Percentiles rank a stretch among this genome's conserved stretches.
phyloP scores from a whole-genome alignment of 2,888 invertebrate species.

The Noctua pronuba region DNA sequence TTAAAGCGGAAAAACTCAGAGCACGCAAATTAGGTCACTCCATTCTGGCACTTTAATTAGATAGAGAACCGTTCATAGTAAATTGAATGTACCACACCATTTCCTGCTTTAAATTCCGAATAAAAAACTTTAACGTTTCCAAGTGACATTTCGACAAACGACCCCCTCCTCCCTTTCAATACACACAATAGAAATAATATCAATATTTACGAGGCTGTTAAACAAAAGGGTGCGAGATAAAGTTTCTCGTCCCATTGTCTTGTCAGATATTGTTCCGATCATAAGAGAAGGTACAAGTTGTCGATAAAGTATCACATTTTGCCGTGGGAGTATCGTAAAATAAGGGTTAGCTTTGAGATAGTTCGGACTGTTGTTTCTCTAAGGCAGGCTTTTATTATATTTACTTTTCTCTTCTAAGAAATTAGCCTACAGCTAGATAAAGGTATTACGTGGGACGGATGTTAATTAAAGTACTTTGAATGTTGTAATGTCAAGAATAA shows the following conservation, averaged over 20 bases:
- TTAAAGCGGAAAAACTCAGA: background rate
- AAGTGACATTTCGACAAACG: constrained; percentile 31
- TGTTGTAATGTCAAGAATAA: background rate
- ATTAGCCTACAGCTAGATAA: background rate
- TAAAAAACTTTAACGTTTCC: constrained; percentile 2
- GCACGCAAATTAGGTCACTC: background rate
- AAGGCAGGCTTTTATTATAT: background rate
- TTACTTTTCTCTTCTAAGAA: background rate
- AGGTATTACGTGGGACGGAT: constrained; percentile 21
- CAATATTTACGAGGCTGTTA: constrained; percentile 42
- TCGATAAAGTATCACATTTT: constrained; percentile 52
- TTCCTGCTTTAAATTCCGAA: constrained; percentile 9
- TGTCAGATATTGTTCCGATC: constrained; percentile 47
- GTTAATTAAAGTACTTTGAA: background rate
- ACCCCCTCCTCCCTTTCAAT: constrained; percentile 12
- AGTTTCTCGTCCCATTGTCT: constrained; percentile 51
- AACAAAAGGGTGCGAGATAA: constrained; percentile 53
- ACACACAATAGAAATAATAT: constrained; percentile 48
- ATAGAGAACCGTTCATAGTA: constrained; percentile 20
- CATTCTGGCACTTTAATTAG: constrained; percentile 1
- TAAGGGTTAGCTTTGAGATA: constrained; percentile 23
- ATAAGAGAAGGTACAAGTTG: constrained; percentile 23
- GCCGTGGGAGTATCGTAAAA: constrained; percentile 25
- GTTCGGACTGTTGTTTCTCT: background rate
- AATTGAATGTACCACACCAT: constrained; percentile 15